Base-by-base conservation (phyloP, 2,113 vertebrate species). In the Parotia lawesii region DNA sequence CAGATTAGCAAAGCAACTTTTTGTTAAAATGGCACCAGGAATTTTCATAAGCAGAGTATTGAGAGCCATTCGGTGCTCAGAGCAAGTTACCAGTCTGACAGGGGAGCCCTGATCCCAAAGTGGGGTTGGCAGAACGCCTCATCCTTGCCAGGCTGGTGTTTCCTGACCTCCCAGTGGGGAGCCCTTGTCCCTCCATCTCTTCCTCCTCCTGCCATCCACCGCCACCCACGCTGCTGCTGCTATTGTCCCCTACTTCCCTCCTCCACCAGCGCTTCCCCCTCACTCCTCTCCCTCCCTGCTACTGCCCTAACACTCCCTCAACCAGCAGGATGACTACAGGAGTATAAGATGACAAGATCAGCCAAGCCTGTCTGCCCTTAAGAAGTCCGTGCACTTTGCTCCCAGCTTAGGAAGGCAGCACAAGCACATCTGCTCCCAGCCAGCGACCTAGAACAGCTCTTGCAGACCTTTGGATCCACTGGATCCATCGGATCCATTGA, bases 121-220 rank as follows among this genome's bases (percentile, higher is more conserved):
- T 0, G 0, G 24, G 19, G 38, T 1, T n/a, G 45, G 70, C 72
- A 77, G 47, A 70, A 66, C 0, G 0, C 15, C n/a, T 71, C 69
- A 62, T 31, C 42, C 17, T 73, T 47, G 51, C 50, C 50, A 35
- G 54, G 42, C 16, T 2, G 5, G 28, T 45, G 57, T 38, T 64
- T 53, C 69, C 53, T n/a, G 44, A 2, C 15, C 62, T 72, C 79
- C 45, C 10, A 3, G 3, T 14, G 23, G 23, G 20, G 15, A 96
- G 12, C 28, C 45, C 33, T 45, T 58, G 33, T 35, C 38, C 38
- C 33, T 58, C 29, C 75, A 79, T 33, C 71, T 60, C 85, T 33
- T 75, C 44, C 64, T 50, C n/a, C 71, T 87, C 62, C 71, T 69
- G 37, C 23, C 44, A 42, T 53, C 53, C 70, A 56, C 18, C 0